A percentile compares a stretch with the other conserved stretches of the same genome.
Evolutionary conservation across 2,113 vertebrate genomes (phyloP).

Genomic region (Cavia porcellus): DNA sequence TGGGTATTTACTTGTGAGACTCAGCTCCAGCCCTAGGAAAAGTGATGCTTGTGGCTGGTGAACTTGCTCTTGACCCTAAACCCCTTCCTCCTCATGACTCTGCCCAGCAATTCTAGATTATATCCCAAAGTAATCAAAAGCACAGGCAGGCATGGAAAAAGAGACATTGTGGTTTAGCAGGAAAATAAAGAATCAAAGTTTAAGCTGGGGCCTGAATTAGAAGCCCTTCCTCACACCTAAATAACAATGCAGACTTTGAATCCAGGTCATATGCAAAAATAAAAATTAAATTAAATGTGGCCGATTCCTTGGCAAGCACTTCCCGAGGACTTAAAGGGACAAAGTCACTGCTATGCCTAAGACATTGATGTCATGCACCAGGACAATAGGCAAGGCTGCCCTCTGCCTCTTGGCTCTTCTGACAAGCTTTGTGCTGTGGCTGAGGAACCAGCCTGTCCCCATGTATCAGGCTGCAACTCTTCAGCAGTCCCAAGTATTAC

Average conservation of each 20-base stretch:
- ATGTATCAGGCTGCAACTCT: slow-evolving; percentile 52
- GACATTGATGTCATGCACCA: accelerated
- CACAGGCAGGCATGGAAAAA: slow-evolving; percentile 62
- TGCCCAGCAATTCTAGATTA: slow-evolving; percentile 55
- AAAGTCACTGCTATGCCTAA: background rate
- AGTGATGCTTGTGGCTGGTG: slow-evolving; percentile 60
- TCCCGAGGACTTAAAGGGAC: background rate
- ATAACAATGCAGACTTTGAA: background rate
- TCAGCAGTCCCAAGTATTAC: slow-evolving; percentile 57
- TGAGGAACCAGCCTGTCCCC: slow-evolving; percentile 18
- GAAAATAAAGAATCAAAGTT: background rate
- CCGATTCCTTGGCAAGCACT: background rate
- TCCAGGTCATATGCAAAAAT: background rate
- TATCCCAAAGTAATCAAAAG: slow-evolving; percentile 75
- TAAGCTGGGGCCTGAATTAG: background rate
- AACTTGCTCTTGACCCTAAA: slow-evolving; percentile 70
- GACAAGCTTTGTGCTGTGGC: background rate
- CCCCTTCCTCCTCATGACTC: slow-evolving; percentile 23
- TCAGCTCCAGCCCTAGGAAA: slow-evolving; percentile 68
- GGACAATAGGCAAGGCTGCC: accelerated
- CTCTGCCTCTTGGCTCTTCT: background rate
- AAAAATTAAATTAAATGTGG: background rate
- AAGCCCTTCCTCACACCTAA: background rate
- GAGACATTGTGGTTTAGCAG: slow-evolving; percentile 6
- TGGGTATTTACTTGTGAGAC: slow-evolving; percentile 79